Conservation (phyloP, 2,888 invertebrate genomes). For the Tridacna gigas region DNA sequence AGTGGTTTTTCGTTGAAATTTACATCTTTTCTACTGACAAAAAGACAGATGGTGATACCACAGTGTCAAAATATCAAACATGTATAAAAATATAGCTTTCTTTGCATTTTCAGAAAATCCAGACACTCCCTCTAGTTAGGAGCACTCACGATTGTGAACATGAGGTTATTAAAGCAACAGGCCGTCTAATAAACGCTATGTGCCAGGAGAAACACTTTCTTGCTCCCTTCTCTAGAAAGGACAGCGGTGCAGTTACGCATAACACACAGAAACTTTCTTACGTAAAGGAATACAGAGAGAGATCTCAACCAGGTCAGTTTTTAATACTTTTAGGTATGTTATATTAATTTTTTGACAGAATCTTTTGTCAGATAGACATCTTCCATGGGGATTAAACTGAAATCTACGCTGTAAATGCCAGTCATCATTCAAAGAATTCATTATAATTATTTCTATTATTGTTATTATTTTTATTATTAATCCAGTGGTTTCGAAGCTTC, state of each 20-base stretch:
- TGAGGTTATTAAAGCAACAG: constrained; percentile 87
- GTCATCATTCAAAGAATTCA: no score
- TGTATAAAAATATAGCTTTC: background rate
- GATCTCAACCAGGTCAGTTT: constrained; percentile 53
- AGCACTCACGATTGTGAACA: constrained; percentile 89
- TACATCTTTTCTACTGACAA: no score
- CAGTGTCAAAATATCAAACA: no score
- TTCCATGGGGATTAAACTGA: no score
- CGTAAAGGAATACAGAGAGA: constrained; percentile 59
- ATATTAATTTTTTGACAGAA: background rate
- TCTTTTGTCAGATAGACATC: no score
- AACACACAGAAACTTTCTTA: constrained; percentile 83
- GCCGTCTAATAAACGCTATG: constrained; percentile 88
- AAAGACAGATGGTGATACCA: no score
- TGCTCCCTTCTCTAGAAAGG: constrained; percentile 89
- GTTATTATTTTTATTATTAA: no score
- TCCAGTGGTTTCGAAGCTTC: no score
- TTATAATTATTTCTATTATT: no score
- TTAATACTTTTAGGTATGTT: background rate
- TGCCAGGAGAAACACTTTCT: constrained; percentile 90
- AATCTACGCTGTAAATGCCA: no score
- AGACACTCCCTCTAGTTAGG: constrained; percentile 84
- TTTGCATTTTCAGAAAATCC: constrained; percentile 74
- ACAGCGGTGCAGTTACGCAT: constrained; percentile 85
- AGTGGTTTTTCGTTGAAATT: constrained; percentile 46